phyloP scores from a whole-genome alignment of 2,113 vertebrate genomes.

The Carollia perspicillata region DNA sequence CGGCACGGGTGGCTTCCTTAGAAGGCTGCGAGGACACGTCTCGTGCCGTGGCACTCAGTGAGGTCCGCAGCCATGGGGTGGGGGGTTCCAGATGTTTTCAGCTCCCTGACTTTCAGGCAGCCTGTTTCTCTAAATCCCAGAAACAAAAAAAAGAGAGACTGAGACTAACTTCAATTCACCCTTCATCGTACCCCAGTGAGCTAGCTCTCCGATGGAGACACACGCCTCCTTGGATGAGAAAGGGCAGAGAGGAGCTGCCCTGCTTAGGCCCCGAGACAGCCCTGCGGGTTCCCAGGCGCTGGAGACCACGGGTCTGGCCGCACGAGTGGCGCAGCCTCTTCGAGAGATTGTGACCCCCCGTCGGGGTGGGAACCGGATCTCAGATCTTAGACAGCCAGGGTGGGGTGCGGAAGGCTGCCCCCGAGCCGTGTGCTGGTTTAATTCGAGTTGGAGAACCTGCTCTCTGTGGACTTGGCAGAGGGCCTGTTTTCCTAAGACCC shows the following conservation, averaged over 20 bases:
- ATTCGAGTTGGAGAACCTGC: not conserved
- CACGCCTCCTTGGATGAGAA: no score
- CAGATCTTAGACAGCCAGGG: accelerated
- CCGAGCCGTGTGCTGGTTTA: not conserved
- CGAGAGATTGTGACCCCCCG: accelerated
- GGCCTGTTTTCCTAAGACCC: accelerated
- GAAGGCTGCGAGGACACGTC: not conserved
- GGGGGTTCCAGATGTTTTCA: not conserved
- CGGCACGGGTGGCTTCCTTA: no score
- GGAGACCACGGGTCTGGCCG: not conserved
- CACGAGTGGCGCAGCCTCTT: not conserved
- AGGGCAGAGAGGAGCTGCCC: not conserved
- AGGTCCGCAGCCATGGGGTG: not conserved
- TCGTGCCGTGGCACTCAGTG: accelerated
- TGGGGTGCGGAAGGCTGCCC: not conserved
- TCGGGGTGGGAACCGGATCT: no score
- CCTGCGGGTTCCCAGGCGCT: not conserved
- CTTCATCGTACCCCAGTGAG: not conserved
- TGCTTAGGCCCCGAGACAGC: not conserved
- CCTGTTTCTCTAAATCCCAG: not conserved
- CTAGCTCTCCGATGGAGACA: not conserved
- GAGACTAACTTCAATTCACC: not conserved
- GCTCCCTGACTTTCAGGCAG: not conserved
- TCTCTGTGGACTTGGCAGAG: accelerated
- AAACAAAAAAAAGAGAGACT: not conserved